Percentiles rank a stretch among this genome's conserved stretches.
Evolutionary conservation across 2,113 vertebrate species (phyloP).

Genomic region (Camelus bactrianus): DNA sequence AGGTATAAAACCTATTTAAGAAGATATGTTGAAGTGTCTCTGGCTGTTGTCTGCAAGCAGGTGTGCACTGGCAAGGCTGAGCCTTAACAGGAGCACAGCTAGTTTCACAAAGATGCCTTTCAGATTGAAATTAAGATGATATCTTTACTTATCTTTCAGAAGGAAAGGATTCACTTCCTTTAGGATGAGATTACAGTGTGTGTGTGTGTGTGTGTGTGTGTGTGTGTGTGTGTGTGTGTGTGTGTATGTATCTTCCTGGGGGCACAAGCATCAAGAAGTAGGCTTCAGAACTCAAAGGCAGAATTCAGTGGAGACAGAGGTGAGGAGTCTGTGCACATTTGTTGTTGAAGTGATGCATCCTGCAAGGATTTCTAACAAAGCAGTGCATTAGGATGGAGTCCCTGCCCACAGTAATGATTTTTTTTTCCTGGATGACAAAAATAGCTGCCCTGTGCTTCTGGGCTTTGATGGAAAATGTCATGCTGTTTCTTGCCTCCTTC

Average conservation of each 20-base stretch:
- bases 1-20: conserved; percentile 45
- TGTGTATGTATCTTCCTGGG: not conserved
- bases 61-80: not conserved
- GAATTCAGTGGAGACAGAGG: not conserved
- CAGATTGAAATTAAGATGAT: conserved; percentile 54
- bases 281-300: conserved; percentile 23
- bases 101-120: conserved; percentile 43
- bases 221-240: not conserved
- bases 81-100: not conserved
- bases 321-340: conserved; percentile 18
- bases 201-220: not conserved
- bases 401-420: conserved; percentile 8
- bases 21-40: not conserved
- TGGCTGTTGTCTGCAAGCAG: not conserved
- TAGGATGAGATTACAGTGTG: not conserved
- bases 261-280: not conserved
- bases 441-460: conserved; percentile 39
- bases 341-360: not conserved
- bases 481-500: conserved; percentile 49
- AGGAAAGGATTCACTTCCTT: conserved; percentile 41
- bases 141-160: not conserved
- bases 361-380: conserved; percentile 53
- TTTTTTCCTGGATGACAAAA: conserved; percentile 12
- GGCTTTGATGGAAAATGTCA: conserved; percentile 55
- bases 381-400: not conserved